Evolutionary conservation across 2,888 invertebrate species (phyloP).

Genomic region (Ganaspis brasiliensis): DNA sequence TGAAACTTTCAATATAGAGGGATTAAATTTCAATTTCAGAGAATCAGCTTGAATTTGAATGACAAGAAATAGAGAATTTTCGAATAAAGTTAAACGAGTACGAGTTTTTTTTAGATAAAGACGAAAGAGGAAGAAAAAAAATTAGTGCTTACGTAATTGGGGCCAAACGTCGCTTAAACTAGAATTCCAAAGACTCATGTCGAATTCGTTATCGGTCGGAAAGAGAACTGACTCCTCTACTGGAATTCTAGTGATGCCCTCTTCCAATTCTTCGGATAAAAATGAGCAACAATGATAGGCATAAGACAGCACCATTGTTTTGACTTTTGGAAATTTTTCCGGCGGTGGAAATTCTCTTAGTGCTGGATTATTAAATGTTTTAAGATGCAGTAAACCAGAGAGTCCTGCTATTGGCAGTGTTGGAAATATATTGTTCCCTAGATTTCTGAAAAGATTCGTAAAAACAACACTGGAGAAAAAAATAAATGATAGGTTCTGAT

Average conservation of each 20-base stretch:
- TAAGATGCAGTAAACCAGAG: slow-evolving; percentile 90
- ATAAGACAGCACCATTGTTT: slow-evolving; percentile 93
- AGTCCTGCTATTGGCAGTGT: slow-evolving; percentile 91
- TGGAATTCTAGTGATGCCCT: slow-evolving; percentile 76
- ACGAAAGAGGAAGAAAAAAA: background rate
- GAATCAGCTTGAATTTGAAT: background rate
- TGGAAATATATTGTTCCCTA: slow-evolving; percentile 94
- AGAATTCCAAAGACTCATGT: slow-evolving; percentile 90
- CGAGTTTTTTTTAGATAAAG: background rate
- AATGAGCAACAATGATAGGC: slow-evolving; percentile 91
- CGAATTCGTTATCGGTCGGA: slow-evolving; percentile 87
- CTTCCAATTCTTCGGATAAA: slow-evolving; percentile 81
- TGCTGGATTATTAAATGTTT: slow-evolving; percentile 95
- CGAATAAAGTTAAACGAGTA: background rate
- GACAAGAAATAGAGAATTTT: background rate
- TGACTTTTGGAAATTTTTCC: slow-evolving; percentile 92
- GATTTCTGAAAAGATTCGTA: slow-evolving; percentile 85
- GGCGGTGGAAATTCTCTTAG: slow-evolving; percentile 94
- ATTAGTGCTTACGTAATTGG: slow-evolving; percentile 86
- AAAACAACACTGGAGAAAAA: too few species aligned
- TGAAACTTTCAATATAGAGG: background rate
- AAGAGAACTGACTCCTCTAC: slow-evolving; percentile 86
- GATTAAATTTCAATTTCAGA: background rate
- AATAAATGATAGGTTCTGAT: too few species aligned
- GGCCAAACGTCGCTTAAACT: slow-evolving; percentile 92